Evolutionary conservation across 2,797 vertebrate genomes (phyloP).

Genomic region (Hemitrygon akajei): DNA sequence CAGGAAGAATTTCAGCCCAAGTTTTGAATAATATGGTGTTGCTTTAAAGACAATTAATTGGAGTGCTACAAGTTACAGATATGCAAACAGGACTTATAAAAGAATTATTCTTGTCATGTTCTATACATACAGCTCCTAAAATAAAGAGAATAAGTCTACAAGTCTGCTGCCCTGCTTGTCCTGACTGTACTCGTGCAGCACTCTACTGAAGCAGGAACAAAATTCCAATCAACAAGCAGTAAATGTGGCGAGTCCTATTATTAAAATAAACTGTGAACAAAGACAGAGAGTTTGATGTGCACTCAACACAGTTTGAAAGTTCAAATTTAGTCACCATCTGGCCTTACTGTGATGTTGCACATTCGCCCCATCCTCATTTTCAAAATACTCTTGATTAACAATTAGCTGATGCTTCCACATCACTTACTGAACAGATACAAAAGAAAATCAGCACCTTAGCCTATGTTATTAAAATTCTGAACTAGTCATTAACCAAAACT

Average conservation of each 20-base stretch:
- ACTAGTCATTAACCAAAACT: not conserved
- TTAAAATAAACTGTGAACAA: slow-evolving; percentile 44
- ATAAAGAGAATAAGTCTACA: not conserved
- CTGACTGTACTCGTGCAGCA: not conserved
- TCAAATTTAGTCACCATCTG: slow-evolving; percentile 61
- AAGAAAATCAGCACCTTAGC: not conserved
- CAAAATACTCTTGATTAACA: not conserved
- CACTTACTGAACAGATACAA: not conserved
- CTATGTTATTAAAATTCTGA: slow-evolving; percentile 6
- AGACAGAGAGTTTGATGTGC: slow-evolving; percentile 40
- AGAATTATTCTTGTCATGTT: not conserved
- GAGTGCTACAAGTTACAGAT: not conserved
- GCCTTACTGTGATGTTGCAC: slow-evolving; percentile 42
- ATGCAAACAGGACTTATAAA: not conserved
- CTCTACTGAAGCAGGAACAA: not conserved
- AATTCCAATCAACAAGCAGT: slow-evolving; percentile 39
- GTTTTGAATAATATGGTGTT: not conserved
- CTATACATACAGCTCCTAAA: not conserved
- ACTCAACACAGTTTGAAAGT: slow-evolving; percentile 46
- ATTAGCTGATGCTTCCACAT: not conserved
- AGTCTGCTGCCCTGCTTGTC: not conserved
- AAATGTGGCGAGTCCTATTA: slow-evolving; percentile 47
- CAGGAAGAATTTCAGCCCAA: not conserved
- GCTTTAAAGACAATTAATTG: not conserved
- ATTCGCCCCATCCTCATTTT: not conserved